Conservation (phyloP, 2,113 vertebrate genomes). For the Scopus umbretta region DNA sequence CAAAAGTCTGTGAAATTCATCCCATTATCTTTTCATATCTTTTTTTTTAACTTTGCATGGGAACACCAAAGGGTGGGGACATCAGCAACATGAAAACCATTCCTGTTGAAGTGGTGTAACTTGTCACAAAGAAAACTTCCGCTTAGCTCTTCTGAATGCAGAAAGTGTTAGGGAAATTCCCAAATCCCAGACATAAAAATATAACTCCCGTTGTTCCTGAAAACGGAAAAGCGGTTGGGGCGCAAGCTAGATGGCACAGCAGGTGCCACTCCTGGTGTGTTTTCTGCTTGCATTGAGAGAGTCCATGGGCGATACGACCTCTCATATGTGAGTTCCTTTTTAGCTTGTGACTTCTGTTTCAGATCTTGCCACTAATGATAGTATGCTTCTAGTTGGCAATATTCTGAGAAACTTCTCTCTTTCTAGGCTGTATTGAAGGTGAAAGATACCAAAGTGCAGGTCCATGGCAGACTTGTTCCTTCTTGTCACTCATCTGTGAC, state of each 20-base stretch:
- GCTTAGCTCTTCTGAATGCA: neutral
- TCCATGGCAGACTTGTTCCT: neutral
- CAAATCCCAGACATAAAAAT: neutral
- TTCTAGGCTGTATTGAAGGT: neutral
- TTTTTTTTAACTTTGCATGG: neutral
- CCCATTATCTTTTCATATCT: neutral
- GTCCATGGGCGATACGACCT: rapidly evolving
- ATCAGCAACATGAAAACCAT: neutral
- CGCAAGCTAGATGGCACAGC: rapidly evolving
- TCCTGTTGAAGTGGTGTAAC: neutral
- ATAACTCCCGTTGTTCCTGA: neutral
- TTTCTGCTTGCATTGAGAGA: neutral
- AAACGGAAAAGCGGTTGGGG: neutral
- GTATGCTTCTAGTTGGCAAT: neutral
- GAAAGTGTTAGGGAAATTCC: neutral
- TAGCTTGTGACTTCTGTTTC: neutral
- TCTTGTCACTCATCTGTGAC: neutral
- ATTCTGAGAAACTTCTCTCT: neutral
- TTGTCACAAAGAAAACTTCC: neutral
- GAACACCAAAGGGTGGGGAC: neutral
- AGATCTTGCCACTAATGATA: neutral
- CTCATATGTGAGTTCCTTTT: neutral
- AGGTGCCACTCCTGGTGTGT: neutral
- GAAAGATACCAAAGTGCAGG: neutral
- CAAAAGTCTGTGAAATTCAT: neutral